These are phyloP conservation scores for Bacillus rossius DNA, from an alignment of 1,140 invertebrate species.

Conservation along the genomic window DNA sequence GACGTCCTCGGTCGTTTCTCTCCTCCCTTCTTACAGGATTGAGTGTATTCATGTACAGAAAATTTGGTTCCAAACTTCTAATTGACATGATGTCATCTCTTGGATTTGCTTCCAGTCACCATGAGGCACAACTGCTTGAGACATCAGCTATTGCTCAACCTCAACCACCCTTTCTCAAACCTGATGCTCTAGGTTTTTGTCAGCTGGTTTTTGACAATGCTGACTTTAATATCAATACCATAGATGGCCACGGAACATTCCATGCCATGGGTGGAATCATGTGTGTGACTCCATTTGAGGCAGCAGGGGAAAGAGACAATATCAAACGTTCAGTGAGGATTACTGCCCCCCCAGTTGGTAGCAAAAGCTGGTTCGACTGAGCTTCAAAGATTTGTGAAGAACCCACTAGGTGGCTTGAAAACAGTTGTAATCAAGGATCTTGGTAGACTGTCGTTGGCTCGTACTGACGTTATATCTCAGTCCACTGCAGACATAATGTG, in stretches of 20 bases:
- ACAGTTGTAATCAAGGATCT: not conserved
- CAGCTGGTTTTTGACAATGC: slow-evolving; percentile 33
- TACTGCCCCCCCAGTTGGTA: not conserved
- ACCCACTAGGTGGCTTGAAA: not conserved
- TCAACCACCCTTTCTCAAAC: not conserved
- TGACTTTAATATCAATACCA: slow-evolving; percentile 26
- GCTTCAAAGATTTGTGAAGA: not conserved
- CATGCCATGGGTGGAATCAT: slow-evolving; percentile 31
- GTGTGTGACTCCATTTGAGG: slow-evolving; percentile 17
- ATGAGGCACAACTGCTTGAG: slow-evolving; percentile 13
- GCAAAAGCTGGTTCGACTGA: not conserved
- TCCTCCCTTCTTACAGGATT: slow-evolving; percentile 24
- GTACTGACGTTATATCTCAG: not conserved
- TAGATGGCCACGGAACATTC: slow-evolving; percentile 29
- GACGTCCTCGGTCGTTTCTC: slow-evolving; percentile 35
- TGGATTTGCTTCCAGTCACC: slow-evolving; percentile 13
- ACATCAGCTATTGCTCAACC: slow-evolving; percentile 15
- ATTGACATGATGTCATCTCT: slow-evolving; percentile 22
- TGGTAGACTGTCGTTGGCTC: not conserved
- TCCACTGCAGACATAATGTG: not conserved
- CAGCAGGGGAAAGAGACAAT: not conserved
- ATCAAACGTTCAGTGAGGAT: not conserved
- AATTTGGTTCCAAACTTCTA: slow-evolving; percentile 21
- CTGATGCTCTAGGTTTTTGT: not conserved
- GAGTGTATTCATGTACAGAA: slow-evolving; percentile 22